Evolutionary conservation across 2,797 vertebrate genomes (phyloP), one percentile per base, ranked within the genome.

Genomic region (Hirundo rustica): DNA sequence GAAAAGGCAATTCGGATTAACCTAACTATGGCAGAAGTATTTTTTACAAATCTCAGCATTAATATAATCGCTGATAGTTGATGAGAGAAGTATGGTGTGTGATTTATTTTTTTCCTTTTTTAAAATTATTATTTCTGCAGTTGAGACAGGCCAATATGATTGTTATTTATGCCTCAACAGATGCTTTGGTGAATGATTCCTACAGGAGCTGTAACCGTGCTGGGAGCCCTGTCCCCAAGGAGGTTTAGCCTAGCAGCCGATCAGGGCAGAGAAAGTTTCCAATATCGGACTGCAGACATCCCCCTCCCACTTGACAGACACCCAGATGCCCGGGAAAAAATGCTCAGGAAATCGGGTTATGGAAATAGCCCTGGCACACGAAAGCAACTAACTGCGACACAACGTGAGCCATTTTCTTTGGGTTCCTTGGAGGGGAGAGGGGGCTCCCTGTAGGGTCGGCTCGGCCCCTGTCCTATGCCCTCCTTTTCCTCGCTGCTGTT

Each of bases 1-100:
- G 79, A 81, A 86, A 84, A 84, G 7, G 20, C 70, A 81, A 88
- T 88, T 81, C 27, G 26, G 36, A 89, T 85, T 83, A 85, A 57
- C 7, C 26, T 61, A 78, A 54, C 11, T 78, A 26, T 16, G 27
- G 11, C 58, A 62, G 25, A 83, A 83, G 20, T 30, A 9, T 53
- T 96, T 92, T 85, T 47, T 87, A 32, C 10, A 66, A n/a, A 55
- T 38, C 36, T 75, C 22, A 25, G 19, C 73, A 62, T 88, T 75
- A 68, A 73, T 76, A 32, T 42, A 85, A 78, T 57, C n/a, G 18
- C 32, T 82, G 32, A 54, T 32, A 83, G 19, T 32, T 80, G 54
- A 40, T 65, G 58, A 80, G 29, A 78, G 25, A 89, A 92, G 45
- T 42, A 32, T 1, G 13, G 4, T 9, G 4, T 36, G 6, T 10